Base-by-base conservation (phyloP, 2,797 vertebrate species). In the Cyclura pinguis region DNA sequence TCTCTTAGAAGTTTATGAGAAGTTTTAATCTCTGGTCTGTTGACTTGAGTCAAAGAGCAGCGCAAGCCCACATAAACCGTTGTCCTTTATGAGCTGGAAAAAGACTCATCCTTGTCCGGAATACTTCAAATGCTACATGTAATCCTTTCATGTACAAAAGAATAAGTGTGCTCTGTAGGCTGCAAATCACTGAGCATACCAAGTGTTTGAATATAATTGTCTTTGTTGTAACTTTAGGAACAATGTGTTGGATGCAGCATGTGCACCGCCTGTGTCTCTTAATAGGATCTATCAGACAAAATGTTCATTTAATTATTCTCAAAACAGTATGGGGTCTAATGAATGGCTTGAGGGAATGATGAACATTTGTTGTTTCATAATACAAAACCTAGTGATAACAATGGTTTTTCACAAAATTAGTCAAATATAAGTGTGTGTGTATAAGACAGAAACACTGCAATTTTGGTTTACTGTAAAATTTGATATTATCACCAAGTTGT, bases 61-160 rank as follows among this genome's bases (percentile, higher is more conserved):
- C 12, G 55, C 38, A 90, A 69, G 0, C 29, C 73, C 47, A 91
- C 27, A 35, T 91, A 91, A 90, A 29, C 93, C 86, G 94, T 81
- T 93, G 94, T 94, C 62, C 64, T 94, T 69, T 13, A 89, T 47
- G 91, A 86, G 91, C 83, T 29, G 92, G 92, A 91, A 90, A 94
- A 86, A 83, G 92, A 95, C 67, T 91, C 93, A 2, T 69, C 14
- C 92, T 90, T 85, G 82, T 81, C 67, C 91, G 73, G 88, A 90
- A 10, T 94, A 73, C 93, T 52, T 67, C 81, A 52, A 57, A 80
- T 90, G 80, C 32, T 89, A 35, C 29, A 88, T 91, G 27, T 42
- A 74, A 67, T 80, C 16, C 90, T 90, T 82, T 91, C 72, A 73
- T 83, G 27, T 52, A 93, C 93, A 93, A 92, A 95, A 89, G 94